phyloP scores from a whole-genome alignment of 2,113 vertebrate species.

The Poeciliopsis occidentalis region DNA sequence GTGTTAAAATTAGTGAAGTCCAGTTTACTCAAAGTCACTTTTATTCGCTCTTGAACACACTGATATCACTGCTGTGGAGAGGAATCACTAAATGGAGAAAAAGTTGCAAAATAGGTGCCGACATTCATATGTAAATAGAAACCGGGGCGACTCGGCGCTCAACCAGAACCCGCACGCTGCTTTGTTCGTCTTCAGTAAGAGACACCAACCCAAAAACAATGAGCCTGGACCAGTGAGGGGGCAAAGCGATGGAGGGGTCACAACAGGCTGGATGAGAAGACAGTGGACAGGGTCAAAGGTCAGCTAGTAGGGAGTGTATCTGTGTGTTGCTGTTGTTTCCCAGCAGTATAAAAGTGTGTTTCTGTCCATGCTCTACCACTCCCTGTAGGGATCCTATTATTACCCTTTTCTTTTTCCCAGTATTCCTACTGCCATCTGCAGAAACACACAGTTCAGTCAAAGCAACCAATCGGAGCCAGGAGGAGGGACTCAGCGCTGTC shows the following conservation, averaged over 20 bases:
- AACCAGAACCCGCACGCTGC: conserved; percentile 75
- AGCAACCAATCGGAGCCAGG: too few species aligned
- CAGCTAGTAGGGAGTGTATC: conserved; percentile 33
- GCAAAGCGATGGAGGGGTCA: conserved; percentile 26
- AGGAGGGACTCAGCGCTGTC: too few species aligned
- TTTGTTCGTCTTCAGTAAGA: conserved; percentile 87
- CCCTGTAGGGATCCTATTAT: conserved; percentile 17
- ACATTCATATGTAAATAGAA: conserved; percentile 84
- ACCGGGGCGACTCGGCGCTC: conserved; percentile 77
- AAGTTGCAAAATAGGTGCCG: conserved; percentile 67
- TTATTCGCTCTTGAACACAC: conserved; percentile 1
- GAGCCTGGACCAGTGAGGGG: conserved; percentile 37
- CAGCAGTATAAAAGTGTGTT: conserved; percentile 22
- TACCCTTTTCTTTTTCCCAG: not conserved
- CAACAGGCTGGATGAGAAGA: conserved; percentile 52
- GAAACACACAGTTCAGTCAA: too few species aligned
- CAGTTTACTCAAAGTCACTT: conserved; percentile 1
- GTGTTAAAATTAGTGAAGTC: not conserved
- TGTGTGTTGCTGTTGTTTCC: conserved; percentile 39
- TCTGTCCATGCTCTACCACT: conserved; percentile 6
- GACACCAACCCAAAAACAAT: conserved; percentile 91
- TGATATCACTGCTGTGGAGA: conserved; percentile 33
- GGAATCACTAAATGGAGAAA: conserved; percentile 1
- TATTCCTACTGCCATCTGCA: too few species aligned
- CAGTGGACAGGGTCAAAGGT: conserved; percentile 55